These are phyloP conservation scores for Erythrocercus mccallii DNA, from an alignment of 2,113 vertebrate species.

Conservation along the genomic window DNA sequence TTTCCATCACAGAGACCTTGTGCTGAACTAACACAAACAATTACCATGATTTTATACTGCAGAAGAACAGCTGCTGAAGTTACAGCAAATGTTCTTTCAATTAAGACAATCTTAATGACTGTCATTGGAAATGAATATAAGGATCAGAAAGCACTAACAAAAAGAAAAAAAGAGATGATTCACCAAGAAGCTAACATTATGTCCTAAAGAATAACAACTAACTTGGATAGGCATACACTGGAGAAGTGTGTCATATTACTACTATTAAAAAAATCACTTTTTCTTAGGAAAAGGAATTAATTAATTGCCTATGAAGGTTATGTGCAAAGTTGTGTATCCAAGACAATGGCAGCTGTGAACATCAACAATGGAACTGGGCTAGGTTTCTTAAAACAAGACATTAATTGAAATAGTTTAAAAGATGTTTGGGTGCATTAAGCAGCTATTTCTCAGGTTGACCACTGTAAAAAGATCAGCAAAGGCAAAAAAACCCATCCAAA, in stretches of 20 bases:
- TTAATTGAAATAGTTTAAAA: background rate
- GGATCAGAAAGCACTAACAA: background rate
- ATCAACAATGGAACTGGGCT: background rate
- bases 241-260: background rate
- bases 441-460: background rate
- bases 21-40: conserved; percentile 35
- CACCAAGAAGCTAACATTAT: conserved; percentile 37
- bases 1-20: conserved; percentile 38
- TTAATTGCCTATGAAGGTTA: background rate
- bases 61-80: conserved; percentile 62
- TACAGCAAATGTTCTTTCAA: conserved; percentile 62
- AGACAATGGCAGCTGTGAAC: background rate
- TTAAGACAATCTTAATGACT: conserved; percentile 66
- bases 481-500: background rate
- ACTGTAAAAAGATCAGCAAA: background rate
- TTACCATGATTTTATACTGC: conserved; percentile 24
- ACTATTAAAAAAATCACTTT: background rate
- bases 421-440: background rate
- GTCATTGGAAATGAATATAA: conserved; percentile 43
- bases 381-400: background rate
- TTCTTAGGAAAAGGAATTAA: background rate
- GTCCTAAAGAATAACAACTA: background rate
- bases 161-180: background rate
- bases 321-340: background rate
- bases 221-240: background rate